These are phyloP conservation scores for Drosophila tripunctata DNA, from an alignment of 2,888 invertebrate species.

Conservation along the genomic window DNA sequence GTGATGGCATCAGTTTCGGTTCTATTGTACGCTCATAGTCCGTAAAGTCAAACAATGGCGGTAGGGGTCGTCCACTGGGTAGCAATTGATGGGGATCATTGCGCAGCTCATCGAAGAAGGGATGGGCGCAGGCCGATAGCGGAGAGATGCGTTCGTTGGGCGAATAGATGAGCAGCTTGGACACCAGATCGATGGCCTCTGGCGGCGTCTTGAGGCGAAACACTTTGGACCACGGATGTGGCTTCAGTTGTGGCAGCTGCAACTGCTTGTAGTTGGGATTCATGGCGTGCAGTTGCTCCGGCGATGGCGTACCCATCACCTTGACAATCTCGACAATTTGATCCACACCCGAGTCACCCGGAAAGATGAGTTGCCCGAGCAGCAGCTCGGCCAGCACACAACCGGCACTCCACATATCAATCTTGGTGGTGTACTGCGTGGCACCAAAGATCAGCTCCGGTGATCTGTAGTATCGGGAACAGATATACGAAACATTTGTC, in stretches of 20 bases:
- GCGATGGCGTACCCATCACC: slow-evolving; percentile 98
- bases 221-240: slow-evolving; percentile 99
- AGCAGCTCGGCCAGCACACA: slow-evolving; percentile 99
- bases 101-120: slow-evolving; percentile 99
- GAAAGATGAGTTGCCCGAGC: slow-evolving; percentile 99
- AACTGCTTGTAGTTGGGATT: slow-evolving; percentile 99
- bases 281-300: slow-evolving; percentile 99
- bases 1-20: slow-evolving; percentile 68
- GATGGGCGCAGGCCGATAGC: slow-evolving; percentile 98
- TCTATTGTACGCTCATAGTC: slow-evolving; percentile 87
- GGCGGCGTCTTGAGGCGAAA: slow-evolving; percentile 95
- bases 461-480: slow-evolving; percentile 99
- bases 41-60: slow-evolving; percentile 98
- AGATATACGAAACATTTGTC: slow-evolving; percentile 99
- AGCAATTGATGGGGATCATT: slow-evolving; percentile 95
- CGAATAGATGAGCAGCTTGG: slow-evolving; percentile 97
- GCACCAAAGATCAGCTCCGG: slow-evolving; percentile 99
- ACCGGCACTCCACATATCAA: slow-evolving; percentile 99
- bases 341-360: slow-evolving; percentile 99
- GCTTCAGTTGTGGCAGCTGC: slow-evolving; percentile 99
- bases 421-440: slow-evolving; percentile 97
- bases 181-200: slow-evolving; percentile 95
- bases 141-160: slow-evolving; percentile 97
- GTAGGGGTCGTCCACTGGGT: slow-evolving; percentile 96
- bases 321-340: slow-evolving; percentile 99